Percentiles rank a stretch among this genome's conserved stretches.
Evolutionary conservation across 2,797 vertebrate species (phyloP).

Genomic region (Psittacula derbiana): DNA sequence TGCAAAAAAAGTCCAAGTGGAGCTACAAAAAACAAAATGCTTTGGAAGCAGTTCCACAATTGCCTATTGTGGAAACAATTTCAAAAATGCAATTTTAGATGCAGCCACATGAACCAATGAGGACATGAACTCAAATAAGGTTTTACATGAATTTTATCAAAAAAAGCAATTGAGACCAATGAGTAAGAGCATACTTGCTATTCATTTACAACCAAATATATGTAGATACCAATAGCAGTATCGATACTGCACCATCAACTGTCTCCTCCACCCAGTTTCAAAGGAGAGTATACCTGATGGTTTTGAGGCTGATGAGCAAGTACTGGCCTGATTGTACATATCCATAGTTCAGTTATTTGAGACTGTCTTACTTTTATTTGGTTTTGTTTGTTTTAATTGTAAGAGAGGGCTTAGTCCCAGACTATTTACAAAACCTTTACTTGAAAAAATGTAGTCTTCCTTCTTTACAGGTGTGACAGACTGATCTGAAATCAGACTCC

Average conservation of each 20-base stretch:
- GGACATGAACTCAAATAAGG: background rate
- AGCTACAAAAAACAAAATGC: background rate
- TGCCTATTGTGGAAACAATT: background rate
- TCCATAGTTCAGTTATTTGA: background rate
- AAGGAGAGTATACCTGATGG: background rate
- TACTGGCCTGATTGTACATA: background rate
- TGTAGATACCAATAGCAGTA: background rate
- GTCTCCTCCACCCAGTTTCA: background rate
- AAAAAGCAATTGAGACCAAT: background rate
- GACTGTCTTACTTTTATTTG: background rate
- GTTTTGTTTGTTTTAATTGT: background rate
- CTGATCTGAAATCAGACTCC: background rate
- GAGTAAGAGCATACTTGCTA: background rate
- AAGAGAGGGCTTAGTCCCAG: background rate
- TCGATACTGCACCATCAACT: background rate
- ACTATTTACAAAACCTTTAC: background rate
- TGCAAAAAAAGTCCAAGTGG: background rate
- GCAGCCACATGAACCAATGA: background rate
- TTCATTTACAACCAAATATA: background rate
- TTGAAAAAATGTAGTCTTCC: background rate
- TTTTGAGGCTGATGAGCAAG: background rate
- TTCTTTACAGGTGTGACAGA: background rate
- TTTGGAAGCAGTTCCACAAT: background rate
- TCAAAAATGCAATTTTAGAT: background rate
- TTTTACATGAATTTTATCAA: background rate